These are phyloP conservation scores for Ornithorhynchus anatinus DNA, from an alignment of 2,113 vertebrate genomes.

Conservation along the genomic window DNA sequence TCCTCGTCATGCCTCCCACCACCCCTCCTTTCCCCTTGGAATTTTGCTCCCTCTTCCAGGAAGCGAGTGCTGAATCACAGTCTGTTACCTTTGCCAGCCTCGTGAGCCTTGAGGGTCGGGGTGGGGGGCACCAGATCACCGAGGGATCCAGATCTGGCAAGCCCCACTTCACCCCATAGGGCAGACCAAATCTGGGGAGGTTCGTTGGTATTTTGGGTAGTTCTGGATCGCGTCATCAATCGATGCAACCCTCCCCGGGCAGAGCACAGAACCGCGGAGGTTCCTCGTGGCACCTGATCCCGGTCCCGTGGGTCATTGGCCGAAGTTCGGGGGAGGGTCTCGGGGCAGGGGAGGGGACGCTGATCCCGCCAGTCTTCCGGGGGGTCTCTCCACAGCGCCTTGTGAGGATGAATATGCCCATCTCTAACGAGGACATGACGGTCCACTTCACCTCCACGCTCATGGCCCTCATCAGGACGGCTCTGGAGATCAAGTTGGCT, in stretches of 20 bases:
- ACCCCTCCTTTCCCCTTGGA: conserved; percentile 59
- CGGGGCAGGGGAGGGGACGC: neutral
- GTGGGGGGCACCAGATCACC: neutral
- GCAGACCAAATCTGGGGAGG: neutral
- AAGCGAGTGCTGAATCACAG: conserved; percentile 52
- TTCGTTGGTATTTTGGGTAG: conserved; percentile 58
- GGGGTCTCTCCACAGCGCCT: conserved; percentile 77
- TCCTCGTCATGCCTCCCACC: conserved; percentile 59
- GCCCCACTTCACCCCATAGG: neutral
- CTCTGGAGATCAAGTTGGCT: conserved; percentile 90
- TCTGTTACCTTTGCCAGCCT: conserved; percentile 41
- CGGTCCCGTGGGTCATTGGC: neutral
- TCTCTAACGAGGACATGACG: conserved; percentile 83
- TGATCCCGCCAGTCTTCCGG: conserved; percentile 6
- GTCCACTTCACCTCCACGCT: conserved; percentile 93
- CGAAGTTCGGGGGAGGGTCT: neutral
- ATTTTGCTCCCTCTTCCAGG: conserved; percentile 61
- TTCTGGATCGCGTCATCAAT: too few species aligned
- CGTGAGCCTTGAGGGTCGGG: conserved; percentile 44
- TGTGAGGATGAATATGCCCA: conserved; percentile 97
- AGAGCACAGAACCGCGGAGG: too few species aligned
- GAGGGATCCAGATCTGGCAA: too few species aligned
- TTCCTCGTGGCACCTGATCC: too few species aligned
- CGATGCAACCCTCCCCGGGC: too few species aligned
- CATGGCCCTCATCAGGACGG: conserved; percentile 93